Conservation (phyloP, 2,113 vertebrate genomes). For the Etheostoma spectabile region DNA sequence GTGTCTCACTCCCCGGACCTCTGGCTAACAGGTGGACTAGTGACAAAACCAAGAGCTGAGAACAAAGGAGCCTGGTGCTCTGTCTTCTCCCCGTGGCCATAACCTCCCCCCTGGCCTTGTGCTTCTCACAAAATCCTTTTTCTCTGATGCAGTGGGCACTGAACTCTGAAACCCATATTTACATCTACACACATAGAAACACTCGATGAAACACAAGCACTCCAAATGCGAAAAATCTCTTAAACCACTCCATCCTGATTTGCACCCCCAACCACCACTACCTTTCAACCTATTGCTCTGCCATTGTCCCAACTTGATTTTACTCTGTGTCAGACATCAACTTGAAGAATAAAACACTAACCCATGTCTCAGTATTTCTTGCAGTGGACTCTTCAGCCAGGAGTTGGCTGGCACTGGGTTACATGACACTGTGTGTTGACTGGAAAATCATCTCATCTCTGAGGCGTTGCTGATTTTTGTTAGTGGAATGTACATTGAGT, state of each 20-base stretch:
- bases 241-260: constrained; percentile 45
- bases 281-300: constrained; percentile 13
- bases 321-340: constrained; percentile 51
- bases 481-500: constrained; percentile 37
- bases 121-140: constrained; percentile 49
- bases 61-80: constrained; percentile 73
- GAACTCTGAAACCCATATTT: constrained; percentile 54
- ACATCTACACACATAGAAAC: constrained; percentile 53
- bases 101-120: constrained; percentile 33
- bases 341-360: constrained; percentile 68
- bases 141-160: constrained; percentile 52
- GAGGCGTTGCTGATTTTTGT: constrained; percentile 39
- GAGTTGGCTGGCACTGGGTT: constrained; percentile 39
- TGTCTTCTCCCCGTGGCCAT: constrained; percentile 64
- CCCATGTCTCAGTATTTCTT: constrained; percentile 60
- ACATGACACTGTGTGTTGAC: constrained; percentile 29
- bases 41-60: constrained; percentile 63
- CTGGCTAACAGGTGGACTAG: constrained; percentile 60
- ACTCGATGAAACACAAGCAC: constrained; percentile 51
- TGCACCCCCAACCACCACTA: neutral
- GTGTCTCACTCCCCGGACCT: constrained; percentile 52
- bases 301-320: constrained; percentile 49
- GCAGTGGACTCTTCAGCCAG: constrained; percentile 49
- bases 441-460: constrained; percentile 39
- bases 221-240: constrained; percentile 67